phyloP scores from a whole-genome alignment of 2,888 invertebrate species.

The Aleiodes testaceus region DNA sequence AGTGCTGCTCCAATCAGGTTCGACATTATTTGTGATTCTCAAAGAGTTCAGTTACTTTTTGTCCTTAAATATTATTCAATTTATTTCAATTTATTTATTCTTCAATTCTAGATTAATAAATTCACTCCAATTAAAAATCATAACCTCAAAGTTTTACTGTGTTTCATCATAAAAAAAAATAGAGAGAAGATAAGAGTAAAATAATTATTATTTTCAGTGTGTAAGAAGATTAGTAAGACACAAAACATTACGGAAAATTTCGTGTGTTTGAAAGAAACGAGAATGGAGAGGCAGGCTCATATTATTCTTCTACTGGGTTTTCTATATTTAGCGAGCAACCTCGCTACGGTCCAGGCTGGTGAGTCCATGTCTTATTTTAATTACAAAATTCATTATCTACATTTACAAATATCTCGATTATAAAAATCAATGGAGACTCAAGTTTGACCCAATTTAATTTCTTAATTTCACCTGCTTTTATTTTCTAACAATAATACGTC shows the following conservation, averaged over 20 bases:
- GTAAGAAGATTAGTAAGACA: neutral
- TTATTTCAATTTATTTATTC: too few relatives aligned
- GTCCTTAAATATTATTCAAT: too few relatives aligned
- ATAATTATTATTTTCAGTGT: constrained; percentile 19
- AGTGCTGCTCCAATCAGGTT: constrained; percentile 31
- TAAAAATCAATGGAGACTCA: neutral
- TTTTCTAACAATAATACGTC: constrained; percentile 3
- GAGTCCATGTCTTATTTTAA: constrained; percentile 53
- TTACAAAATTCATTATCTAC: neutral
- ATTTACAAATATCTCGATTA: neutral
- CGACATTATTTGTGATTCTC: constrained; percentile 17
- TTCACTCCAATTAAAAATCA: too few relatives aligned
- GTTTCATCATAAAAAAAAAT: neutral
- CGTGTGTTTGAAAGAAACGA: constrained; percentile 41
- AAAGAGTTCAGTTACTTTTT: constrained; percentile 8
- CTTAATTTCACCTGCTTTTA: constrained; percentile 22
- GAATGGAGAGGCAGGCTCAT: constrained; percentile 66
- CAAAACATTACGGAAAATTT: constrained; percentile 17
- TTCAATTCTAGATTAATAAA: too few relatives aligned
- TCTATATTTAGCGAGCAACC: constrained; percentile 71
- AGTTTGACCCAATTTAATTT: constrained; percentile 13
- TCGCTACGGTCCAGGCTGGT: constrained; percentile 68
- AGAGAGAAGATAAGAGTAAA: neutral
- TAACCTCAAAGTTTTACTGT: neutral
- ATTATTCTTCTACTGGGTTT: constrained; percentile 64